A percentile compares a stretch with the other conserved stretches of the same genome.
phyloP scores from a whole-genome alignment of 2,113 vertebrate species.

The Chroicocephalus ridibundus region DNA sequence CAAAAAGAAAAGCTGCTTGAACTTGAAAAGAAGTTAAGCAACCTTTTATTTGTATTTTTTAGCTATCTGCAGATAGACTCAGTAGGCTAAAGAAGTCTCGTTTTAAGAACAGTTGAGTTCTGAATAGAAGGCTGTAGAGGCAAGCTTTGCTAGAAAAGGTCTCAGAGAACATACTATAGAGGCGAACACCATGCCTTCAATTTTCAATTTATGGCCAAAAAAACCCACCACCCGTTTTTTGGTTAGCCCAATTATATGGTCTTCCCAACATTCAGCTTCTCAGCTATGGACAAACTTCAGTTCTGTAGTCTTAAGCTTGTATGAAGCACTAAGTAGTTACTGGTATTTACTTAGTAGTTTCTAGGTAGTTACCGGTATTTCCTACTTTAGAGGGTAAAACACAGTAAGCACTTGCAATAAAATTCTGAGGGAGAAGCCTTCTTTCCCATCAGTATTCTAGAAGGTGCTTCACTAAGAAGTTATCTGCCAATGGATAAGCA shows the following conservation, averaged over 20 bases:
- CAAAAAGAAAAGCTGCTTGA: neutral
- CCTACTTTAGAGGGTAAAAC: neutral
- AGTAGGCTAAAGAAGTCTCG: neutral
- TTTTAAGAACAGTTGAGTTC: neutral
- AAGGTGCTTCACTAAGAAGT: neutral
- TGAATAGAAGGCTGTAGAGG: neutral
- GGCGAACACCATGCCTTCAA: neutral
- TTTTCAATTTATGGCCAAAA: neutral
- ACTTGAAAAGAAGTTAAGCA: neutral
- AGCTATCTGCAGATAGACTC: neutral
- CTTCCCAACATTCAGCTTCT: neutral
- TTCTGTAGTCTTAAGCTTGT: neutral
- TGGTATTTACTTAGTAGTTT: neutral
- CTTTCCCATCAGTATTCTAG: neutral
- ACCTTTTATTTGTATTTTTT: neutral
- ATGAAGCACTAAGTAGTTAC: neutral
- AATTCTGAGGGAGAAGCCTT: neutral
- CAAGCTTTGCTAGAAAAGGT: neutral
- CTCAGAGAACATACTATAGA: neutral
- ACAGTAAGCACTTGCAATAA: neutral
- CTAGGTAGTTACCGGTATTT: neutral
- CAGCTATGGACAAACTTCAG: neutral
- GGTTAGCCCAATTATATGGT: neutral
- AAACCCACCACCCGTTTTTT: neutral
- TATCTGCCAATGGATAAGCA: neutral